These are phyloP conservation scores for Fabriciana adippe DNA, from an alignment of 2,888 invertebrate genomes.

Conservation along the genomic window DNA sequence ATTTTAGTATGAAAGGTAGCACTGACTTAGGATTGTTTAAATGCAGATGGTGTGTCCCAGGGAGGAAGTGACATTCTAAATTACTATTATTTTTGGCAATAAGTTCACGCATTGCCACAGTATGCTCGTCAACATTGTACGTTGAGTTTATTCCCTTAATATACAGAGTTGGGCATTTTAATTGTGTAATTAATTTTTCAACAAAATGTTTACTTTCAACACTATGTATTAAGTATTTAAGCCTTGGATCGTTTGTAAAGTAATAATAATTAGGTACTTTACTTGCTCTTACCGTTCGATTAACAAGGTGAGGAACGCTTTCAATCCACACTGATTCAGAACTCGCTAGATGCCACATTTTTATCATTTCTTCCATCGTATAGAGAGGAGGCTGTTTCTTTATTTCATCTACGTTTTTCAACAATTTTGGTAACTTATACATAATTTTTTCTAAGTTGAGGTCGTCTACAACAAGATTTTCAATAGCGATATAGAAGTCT, in stretches of 20 bases:
- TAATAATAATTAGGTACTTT: slow-evolving; percentile 82
- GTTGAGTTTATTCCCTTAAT: slow-evolving; percentile 82
- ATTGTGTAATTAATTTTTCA: slow-evolving; percentile 76
- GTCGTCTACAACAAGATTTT: slow-evolving; percentile 69
- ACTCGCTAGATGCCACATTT: slow-evolving; percentile 80
- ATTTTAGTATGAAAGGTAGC: slow-evolving; percentile 80
- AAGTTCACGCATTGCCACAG: slow-evolving; percentile 79
- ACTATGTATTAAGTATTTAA: slow-evolving; percentile 79
- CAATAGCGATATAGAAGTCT: slow-evolving; percentile 82
- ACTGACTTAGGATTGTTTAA: slow-evolving; percentile 85
- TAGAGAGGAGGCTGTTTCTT: slow-evolving; percentile 83
- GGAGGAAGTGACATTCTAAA: slow-evolving; percentile 83
- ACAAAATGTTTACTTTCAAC: slow-evolving; percentile 80
- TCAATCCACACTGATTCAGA: slow-evolving; percentile 81
- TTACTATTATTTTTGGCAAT: slow-evolving; percentile 77
- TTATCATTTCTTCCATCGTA: slow-evolving; percentile 82
- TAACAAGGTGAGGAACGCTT: slow-evolving; percentile 77
- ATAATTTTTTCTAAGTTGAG: slow-evolving; percentile 66
- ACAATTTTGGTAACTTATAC: slow-evolving; percentile 59
- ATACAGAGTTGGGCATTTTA: slow-evolving; percentile 85
- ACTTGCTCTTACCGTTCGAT: slow-evolving; percentile 78
- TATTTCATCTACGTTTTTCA: slow-evolving; percentile 71
- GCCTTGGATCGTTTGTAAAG: slow-evolving; percentile 85
- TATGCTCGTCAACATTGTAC: slow-evolving; percentile 80
- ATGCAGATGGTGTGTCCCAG: slow-evolving; percentile 90